These are phyloP conservation scores for Gobiocypris rarus DNA, from an alignment of 2,113 vertebrate species.

Conservation along the genomic window DNA sequence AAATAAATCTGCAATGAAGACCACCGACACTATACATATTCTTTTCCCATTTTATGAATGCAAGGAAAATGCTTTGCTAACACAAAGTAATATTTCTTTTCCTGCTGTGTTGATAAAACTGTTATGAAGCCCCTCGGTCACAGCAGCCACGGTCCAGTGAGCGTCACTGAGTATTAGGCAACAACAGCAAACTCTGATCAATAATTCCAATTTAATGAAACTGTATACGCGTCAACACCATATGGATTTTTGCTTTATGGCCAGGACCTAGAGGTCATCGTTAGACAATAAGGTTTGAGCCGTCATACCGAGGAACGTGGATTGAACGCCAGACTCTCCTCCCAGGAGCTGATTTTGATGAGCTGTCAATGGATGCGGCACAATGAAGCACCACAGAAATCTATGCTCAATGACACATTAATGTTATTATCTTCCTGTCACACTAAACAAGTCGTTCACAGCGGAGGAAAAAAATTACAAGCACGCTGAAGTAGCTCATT, in stretches of 20 bases:
- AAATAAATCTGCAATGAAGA: not conserved
- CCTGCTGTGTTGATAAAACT: slow-evolving; percentile 26
- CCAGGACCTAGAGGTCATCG: slow-evolving; percentile 61
- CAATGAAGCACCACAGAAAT: slow-evolving; percentile 33
- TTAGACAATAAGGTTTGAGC: slow-evolving; percentile 48
- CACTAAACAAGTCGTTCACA: slow-evolving; percentile 38
- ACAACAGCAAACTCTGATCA: slow-evolving; percentile 63
- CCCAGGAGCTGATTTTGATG: slow-evolving; percentile 29
- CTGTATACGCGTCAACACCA: slow-evolving; percentile 50
- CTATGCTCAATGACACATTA: slow-evolving; percentile 54
- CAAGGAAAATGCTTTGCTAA: not conserved
- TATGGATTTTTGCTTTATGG: slow-evolving; percentile 65
- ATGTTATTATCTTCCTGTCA: slow-evolving; percentile 49
- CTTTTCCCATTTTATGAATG: not conserved
- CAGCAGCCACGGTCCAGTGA: slow-evolving; percentile 42
- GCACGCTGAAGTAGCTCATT: slow-evolving; percentile 35
- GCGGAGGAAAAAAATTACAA: slow-evolving; percentile 39
- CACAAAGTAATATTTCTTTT: slow-evolving; percentile 23
- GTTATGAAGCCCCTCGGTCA: slow-evolving; percentile 49
- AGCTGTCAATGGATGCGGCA: slow-evolving; percentile 20
- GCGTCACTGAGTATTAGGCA: slow-evolving; percentile 56
- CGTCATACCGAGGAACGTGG: slow-evolving; percentile 15
- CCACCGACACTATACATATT: not conserved
- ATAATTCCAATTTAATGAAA: slow-evolving; percentile 68
- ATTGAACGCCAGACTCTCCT: slow-evolving; percentile 39